phyloP scores from a whole-genome alignment of 2,797 vertebrate species.

The Emydoidea blandingii region DNA sequence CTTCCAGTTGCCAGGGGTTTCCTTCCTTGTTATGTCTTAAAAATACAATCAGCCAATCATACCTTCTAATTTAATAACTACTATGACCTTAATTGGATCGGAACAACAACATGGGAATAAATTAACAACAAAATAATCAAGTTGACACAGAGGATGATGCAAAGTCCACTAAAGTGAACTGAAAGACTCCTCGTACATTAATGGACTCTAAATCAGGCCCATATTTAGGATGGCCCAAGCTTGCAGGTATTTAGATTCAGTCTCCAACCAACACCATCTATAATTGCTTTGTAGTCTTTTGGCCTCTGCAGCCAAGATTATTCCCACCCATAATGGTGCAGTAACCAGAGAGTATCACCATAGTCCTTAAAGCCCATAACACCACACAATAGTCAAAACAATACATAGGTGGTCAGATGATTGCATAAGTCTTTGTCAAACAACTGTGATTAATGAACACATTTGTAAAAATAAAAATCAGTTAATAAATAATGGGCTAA shows the following conservation, averaged over 20 bases:
- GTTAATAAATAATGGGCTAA: not conserved
- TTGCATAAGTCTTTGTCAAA: not conserved
- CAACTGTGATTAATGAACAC: not conserved
- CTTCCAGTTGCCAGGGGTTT: no score
- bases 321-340: not conserved
- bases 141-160: fast-evolving
- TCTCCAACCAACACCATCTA: not conserved
- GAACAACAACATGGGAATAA: not conserved
- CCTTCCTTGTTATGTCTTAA: no score
- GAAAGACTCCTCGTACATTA: not conserved
- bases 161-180: not conserved
- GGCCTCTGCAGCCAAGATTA: not conserved
- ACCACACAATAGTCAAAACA: not conserved
- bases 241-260: not conserved
- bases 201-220: not conserved
- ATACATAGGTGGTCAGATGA: not conserved
- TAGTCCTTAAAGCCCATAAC: not conserved
- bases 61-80: not conserved
- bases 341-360: not conserved
- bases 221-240: not conserved
- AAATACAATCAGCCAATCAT: not conserved
- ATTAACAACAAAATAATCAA: not conserved
- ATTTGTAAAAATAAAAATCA: not conserved
- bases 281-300: not conserved
- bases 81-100: not conserved